A percentile compares a stretch with the other conserved stretches of the same genome.
Evolutionary conservation across 35 echinoderm and acorn worm genomes (phyloP).

Genomic region (Apostichopus californicus): DNA sequence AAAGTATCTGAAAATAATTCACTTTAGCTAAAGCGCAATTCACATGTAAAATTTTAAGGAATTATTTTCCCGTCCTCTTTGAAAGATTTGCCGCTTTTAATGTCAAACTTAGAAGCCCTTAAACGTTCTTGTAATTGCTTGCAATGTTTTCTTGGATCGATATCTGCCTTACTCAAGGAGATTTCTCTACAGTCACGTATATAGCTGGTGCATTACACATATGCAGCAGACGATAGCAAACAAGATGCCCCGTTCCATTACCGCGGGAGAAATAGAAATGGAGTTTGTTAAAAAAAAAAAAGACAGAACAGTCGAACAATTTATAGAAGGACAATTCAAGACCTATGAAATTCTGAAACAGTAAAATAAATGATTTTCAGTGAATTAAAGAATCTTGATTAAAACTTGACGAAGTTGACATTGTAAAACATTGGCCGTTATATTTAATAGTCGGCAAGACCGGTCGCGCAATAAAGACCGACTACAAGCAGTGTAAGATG

Average conservation of each 20-base stretch:
- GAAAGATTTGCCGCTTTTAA: too few species aligned
- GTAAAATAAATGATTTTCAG: not conserved
- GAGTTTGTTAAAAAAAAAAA: not conserved
- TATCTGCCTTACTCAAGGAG: not conserved
- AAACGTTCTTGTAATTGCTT: not conserved
- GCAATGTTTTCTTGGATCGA: not conserved
- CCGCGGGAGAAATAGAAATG: not conserved
- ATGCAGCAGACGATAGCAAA: not conserved
- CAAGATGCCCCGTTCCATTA: not conserved
- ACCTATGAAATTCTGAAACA: not conserved
- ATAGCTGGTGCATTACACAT: not conserved
- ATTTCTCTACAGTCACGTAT: not conserved
- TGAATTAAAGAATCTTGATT: too few species aligned
- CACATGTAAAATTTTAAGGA: too few species aligned
- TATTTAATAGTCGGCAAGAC: too few species aligned
- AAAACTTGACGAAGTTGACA: too few species aligned
- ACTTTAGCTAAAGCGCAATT: too few species aligned
- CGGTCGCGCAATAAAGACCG: not conserved
- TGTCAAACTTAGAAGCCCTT: too few species aligned
- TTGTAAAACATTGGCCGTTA: too few species aligned
- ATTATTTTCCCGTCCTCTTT: too few species aligned
- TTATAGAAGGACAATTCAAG: not conserved
- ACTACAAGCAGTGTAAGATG: not conserved
- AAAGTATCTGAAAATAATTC: too few species aligned
- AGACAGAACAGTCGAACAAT: not conserved